Base-by-base conservation (phyloP, 2,888 invertebrate genomes). In the Erannis defoliaria region DNA sequence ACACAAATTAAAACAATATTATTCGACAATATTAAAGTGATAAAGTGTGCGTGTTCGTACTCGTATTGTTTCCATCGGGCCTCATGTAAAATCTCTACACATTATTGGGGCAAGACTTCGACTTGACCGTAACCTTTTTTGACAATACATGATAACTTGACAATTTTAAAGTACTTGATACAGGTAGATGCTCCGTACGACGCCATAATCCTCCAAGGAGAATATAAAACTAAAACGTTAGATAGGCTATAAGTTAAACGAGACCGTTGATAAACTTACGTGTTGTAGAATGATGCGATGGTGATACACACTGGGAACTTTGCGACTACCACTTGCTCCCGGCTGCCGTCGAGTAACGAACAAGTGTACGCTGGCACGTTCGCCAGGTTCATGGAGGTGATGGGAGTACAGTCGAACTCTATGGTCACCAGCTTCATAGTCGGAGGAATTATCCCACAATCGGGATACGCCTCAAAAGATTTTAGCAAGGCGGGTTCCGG, bases 211-310 rank as follows among this genome's bases (percentile, higher is more conserved):
- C n/a, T n/a, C n/a, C n/a, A n/a, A n/a, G n/a, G n/a, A n/a, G n/a
- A n/a, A n/a, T n/a, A n/a, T n/a, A n/a, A n/a, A n/a, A n/a, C n/a
- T n/a, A n/a, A n/a, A n/a, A n/a, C n/a, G n/a, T n/a, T n/a, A n/a
- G n/a, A n/a, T n/a, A n/a, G n/a, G n/a, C n/a, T n/a, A n/a, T n/a
- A n/a, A n/a, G n/a, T n/a, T n/a, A n/a, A n/a, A n/a, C n/a, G n/a
- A n/a, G n/a, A n/a, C n/a, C n/a, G n/a, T n/a, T n/a, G 16, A 29
- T 16, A 16, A 1, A 75, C 89, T 78, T 73, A 93, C 93, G 93
- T 92, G 62, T 93, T 93, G 67, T 93, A 93, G 72, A 92, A 93
- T 0, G 92, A 91, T 2, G 90, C 90, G 55, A 93, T 89, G 2
- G 88, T 86, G 21, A 90, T 75, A 63, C 84, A 85, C 8, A 93